A percentile compares a stretch with the other conserved stretches of the same genome.
These are phyloP conservation scores for Bubo scandiacus DNA, from an alignment of 2,113 vertebrate species.

Conservation along the genomic window DNA sequence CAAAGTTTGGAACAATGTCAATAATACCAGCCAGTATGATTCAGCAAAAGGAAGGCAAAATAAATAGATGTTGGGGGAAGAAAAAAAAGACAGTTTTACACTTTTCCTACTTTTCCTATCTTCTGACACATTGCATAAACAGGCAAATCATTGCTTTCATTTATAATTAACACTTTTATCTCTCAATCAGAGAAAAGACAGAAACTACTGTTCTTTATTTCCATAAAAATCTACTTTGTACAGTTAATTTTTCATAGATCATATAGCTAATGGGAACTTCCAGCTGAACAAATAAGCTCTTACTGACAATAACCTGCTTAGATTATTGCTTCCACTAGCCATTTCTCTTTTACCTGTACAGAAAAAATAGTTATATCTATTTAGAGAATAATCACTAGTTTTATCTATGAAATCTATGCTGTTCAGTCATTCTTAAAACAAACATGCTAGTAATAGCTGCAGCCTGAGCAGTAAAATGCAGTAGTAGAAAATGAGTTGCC, in stretches of 20 bases:
- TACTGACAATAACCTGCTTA: neutral
- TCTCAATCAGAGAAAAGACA: neutral
- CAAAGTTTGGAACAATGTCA: neutral
- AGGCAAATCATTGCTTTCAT: neutral
- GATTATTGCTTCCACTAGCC: neutral
- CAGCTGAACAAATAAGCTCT: neutral
- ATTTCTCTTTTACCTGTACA: neutral
- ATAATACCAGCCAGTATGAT: accelerated
- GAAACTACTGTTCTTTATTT: neutral
- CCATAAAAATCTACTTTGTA: neutral
- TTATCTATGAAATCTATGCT: neutral
- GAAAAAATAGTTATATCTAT: neutral
- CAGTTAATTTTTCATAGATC: neutral
- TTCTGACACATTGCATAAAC: neutral
- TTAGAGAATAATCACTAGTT: neutral
- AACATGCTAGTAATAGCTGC: neutral
- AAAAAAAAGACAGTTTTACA: neutral
- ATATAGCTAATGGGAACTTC: neutral
- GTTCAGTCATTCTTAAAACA: neutral
- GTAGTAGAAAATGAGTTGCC: neutral
- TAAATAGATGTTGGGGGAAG: neutral
- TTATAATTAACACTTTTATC: neutral
- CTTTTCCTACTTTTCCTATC: neutral
- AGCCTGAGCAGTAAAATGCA: neutral
- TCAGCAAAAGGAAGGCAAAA: neutral